phyloP scores from a whole-genome alignment of 2,888 invertebrate genomes.

The Idaea biselata region DNA sequence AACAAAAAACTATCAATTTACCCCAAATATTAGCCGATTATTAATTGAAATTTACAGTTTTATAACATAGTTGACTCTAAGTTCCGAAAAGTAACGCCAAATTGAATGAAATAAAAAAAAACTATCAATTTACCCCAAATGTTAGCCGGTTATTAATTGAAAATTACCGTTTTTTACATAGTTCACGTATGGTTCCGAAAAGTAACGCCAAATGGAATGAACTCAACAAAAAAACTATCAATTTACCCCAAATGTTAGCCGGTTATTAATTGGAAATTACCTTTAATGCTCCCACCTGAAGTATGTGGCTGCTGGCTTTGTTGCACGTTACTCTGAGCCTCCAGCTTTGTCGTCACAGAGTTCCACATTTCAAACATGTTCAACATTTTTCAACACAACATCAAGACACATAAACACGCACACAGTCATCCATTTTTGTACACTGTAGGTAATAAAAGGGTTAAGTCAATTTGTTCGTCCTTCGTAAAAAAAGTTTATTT shows the following conservation, averaged over 20 bases:
- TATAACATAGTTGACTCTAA: background rate
- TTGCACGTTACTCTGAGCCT: constrained; percentile 83
- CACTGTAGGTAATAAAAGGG: constrained; percentile 45
- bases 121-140: constrained; percentile 26
- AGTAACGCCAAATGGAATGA: no score
- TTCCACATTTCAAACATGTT: constrained; percentile 93
- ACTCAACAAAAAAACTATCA: constrained; percentile 2
- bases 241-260: constrained; percentile 31
- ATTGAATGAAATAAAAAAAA: background rate
- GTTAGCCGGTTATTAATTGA: constrained; percentile 47
- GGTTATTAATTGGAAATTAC: constrained; percentile 77
- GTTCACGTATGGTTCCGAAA: no score
- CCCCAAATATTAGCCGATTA: constrained; percentile 37
- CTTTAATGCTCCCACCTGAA: constrained; percentile 91
- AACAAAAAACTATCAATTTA: constrained; percentile 14
- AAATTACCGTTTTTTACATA: constrained; percentile 85
- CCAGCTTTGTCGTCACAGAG: constrained; percentile 87
- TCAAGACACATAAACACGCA: constrained; percentile 25
- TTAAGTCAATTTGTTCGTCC: constrained; percentile 64
- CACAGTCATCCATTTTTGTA: constrained; percentile 53
- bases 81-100: no score
- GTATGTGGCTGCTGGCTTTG: constrained; percentile 87
- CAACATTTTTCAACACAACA: constrained; percentile 54
- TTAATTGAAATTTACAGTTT: constrained; percentile 84
- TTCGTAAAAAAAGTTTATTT: constrained; percentile 53